Percentiles rank a stretch among this genome's conserved stretches.
Conservation (phyloP, 2,113 vertebrate species). For the Pseudolaguvia tuberculata region DNA sequence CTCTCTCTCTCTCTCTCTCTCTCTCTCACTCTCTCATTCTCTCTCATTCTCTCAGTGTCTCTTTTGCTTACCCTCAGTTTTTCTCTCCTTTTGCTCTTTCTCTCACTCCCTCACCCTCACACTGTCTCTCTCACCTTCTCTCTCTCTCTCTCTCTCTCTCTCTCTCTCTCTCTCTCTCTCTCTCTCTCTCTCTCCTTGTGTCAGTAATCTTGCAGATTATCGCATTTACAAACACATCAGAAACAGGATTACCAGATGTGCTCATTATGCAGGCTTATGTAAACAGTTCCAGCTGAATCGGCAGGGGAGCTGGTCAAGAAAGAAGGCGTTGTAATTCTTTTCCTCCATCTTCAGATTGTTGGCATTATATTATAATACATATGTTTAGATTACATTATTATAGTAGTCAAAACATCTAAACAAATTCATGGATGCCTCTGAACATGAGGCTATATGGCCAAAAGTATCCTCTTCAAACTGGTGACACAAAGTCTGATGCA, state of each 20-base stretch:
- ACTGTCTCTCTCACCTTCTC: background rate
- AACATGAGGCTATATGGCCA: too few relatives aligned
- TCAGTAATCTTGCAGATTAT: constrained; percentile 17
- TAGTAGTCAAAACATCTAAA: too few relatives aligned
- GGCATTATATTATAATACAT: background rate
- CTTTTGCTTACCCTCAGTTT: too few relatives aligned
- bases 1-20: background rate
- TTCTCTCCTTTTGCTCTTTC: background rate
- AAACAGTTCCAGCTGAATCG: background rate
- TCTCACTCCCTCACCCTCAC: too few relatives aligned
- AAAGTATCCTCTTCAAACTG: too few relatives aligned
- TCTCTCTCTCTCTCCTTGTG: background rate
- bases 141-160: background rate
- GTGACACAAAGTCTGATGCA: too few relatives aligned
- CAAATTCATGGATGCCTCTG: background rate
- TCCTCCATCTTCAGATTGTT: background rate
- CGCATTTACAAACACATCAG: constrained; percentile 13
- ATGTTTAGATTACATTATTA: too few relatives aligned
- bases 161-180: too few relatives aligned
- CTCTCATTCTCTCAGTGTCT: background rate
- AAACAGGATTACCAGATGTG: background rate
- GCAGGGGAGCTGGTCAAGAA: background rate
- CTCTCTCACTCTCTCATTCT: background rate
- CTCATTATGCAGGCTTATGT: background rate
- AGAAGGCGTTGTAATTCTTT: background rate